Percentiles rank a stretch among this genome's conserved stretches.
phyloP scores from a whole-genome alignment of 2,113 vertebrate species.

The Xenopus tropicalis region DNA sequence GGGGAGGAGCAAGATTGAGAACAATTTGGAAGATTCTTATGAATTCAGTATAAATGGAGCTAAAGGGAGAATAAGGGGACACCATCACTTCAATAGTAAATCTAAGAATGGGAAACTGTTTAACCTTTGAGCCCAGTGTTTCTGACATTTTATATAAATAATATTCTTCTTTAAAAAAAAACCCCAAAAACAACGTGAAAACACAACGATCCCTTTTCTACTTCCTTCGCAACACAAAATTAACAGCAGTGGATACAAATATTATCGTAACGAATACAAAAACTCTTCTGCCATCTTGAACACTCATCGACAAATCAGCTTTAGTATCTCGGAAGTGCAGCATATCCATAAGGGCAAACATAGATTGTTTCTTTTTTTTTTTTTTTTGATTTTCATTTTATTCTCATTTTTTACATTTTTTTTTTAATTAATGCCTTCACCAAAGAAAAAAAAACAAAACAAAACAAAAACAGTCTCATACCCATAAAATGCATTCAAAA shows the following conservation, averaged over 20 bases:
- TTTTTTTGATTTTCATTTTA: slow-evolving; percentile 58
- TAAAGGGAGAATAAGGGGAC: slow-evolving; percentile 60
- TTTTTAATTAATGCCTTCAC: slow-evolving; percentile 66
- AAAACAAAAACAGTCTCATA: slow-evolving; percentile 74
- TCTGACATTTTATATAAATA: slow-evolving; percentile 86
- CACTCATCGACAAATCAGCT: slow-evolving; percentile 69
- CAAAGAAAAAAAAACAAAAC: slow-evolving; percentile 62
- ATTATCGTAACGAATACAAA: slow-evolving; percentile 83
- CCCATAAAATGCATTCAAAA: slow-evolving; percentile 82
- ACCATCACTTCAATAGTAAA: slow-evolving; percentile 68
- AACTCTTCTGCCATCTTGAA: slow-evolving; percentile 78
- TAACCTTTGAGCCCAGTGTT: slow-evolving; percentile 82
- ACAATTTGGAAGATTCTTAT: no score
- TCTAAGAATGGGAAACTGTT: slow-evolving; percentile 71
- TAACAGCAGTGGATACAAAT: slow-evolving; percentile 84
- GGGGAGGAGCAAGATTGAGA: no score
- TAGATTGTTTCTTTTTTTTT: slow-evolving; percentile 63
- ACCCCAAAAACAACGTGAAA: slow-evolving; percentile 56
- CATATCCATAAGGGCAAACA: slow-evolving; percentile 85
- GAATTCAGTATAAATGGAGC: no score
- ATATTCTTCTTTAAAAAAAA: slow-evolving; percentile 68
- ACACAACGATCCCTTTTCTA: slow-evolving; percentile 79
- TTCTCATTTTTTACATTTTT: background rate
- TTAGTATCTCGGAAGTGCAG: slow-evolving; percentile 78
- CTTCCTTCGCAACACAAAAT: slow-evolving; percentile 76